Evolutionary conservation across 2,113 vertebrate genomes (phyloP).

Genomic region (Serinus canaria): DNA sequence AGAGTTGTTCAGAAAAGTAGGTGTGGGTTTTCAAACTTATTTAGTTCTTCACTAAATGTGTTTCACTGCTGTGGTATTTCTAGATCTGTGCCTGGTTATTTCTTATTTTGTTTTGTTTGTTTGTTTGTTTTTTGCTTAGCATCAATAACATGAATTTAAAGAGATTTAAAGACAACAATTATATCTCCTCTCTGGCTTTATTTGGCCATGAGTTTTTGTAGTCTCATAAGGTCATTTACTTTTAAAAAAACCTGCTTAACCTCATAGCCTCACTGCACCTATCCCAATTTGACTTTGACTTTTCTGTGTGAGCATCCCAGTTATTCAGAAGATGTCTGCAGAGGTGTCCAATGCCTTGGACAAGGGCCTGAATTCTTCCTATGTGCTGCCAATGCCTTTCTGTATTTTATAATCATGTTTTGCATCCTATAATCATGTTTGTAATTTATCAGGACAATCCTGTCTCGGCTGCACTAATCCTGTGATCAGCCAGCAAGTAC

Average conservation of each 20-base stretch:
- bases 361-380: neutral
- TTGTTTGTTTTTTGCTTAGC: neutral
- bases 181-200: neutral
- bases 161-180: neutral
- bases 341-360: neutral
- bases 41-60: neutral
- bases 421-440: neutral
- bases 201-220: neutral
- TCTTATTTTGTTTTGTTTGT: no score
- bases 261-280: neutral
- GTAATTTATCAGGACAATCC: neutral
- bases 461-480: neutral
- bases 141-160: neutral
- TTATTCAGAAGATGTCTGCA: neutral
- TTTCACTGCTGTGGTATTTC: neutral
- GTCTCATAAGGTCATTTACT: neutral
- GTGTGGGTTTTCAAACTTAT: neutral
- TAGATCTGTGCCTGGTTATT: neutral
- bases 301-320: neutral
- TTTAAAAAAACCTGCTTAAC: neutral
- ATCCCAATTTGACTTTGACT: neutral
- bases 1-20: neutral
- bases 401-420: neutral
- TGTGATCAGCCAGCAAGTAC: neutral
- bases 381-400: neutral